Conservation (phyloP, 1,140 invertebrate genomes). For the Mylabris phalerata region DNA sequence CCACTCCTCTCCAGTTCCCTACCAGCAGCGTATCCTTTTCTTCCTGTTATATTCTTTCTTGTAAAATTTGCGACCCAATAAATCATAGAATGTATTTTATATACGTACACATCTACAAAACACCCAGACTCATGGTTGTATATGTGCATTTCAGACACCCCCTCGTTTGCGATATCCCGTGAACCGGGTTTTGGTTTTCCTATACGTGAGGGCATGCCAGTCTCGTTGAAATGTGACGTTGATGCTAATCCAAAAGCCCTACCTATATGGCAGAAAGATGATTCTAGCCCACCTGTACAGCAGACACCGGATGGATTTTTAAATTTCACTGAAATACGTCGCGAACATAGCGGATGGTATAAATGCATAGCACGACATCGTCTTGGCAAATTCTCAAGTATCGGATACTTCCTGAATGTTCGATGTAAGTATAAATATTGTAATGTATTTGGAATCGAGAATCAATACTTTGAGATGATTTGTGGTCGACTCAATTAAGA, state of each 20-base stretch:
- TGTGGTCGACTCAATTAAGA: no score
- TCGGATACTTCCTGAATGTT: slow-evolving; percentile 83
- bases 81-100: slow-evolving; percentile 6
- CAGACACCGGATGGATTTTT: slow-evolving; percentile 69
- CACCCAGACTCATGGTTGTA: not conserved
- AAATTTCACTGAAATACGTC: slow-evolving; percentile 70
- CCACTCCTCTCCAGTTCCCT: no score
- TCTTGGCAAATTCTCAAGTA: slow-evolving; percentile 76
- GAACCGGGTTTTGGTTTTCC: slow-evolving; percentile 84
- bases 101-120: no score
- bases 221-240: slow-evolving; percentile 82
- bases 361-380: slow-evolving; percentile 77
- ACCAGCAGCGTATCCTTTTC: no score
- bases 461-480: no score
- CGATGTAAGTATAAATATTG: slow-evolving; percentile 59
- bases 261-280: slow-evolving; percentile 75
- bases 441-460: no score
- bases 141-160: slow-evolving; percentile 60
- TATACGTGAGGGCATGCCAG: slow-evolving; percentile 73
- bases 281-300: slow-evolving; percentile 54
- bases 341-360: slow-evolving; percentile 81
- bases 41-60: no score
- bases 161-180: slow-evolving; percentile 82
- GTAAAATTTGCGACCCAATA: slow-evolving; percentile 13
- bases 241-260: slow-evolving; percentile 83